Evolutionary conservation across 1,140 invertebrate species (phyloP), one percentile per base, ranked within the genome.

Genomic region (Scaptomyza pallida): DNA sequence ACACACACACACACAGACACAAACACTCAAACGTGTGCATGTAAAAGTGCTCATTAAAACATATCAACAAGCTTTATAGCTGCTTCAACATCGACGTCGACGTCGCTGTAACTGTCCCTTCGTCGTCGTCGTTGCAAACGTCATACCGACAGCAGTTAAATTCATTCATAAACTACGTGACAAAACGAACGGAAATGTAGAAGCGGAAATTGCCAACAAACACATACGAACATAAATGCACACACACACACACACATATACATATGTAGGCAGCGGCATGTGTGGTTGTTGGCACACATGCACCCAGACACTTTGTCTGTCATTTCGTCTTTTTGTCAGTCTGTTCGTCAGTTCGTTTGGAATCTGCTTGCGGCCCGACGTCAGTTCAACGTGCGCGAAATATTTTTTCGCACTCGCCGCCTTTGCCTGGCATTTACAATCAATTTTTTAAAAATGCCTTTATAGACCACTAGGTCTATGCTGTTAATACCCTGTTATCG

Each of bases 111-210:
- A 35, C 44, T 35, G 17, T 15, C 54, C 44, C 2, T 55, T 40
- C 44, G 33, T 15, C 61, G 57, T 72, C 52, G 41, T 21, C 62
- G 57, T 54, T 56, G 71, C 65, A n/a, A n/a, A n/a, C 73, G 64
- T 68, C 73, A 56, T 50, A 78, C 52, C 77, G 69, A 74, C 78
- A 59, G 82, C 81, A 86, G 77, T 86, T 86, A 86, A 86, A 86
- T 86, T 86, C 81, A 86, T 86, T 86, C 81, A 86, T 86, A 86
- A 86, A 86, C 77, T 86, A 86, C 81, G 81, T 86, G 81, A 86
- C 81, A 86, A 86, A 86, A 88, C 82, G 81, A 86, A 86, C 81
- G 81, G 81, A 86, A 88, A 86, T 86, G 81, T 86, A 81, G 62
- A 80, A 88, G 51, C 81, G 81, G 81, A 86, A 86, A 86, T 86